Percentiles rank a stretch among this genome's conserved stretches.
These are phyloP conservation scores for Bovichtus diacanthus DNA, from an alignment of 2,797 vertebrate species.

Conservation along the genomic window DNA sequence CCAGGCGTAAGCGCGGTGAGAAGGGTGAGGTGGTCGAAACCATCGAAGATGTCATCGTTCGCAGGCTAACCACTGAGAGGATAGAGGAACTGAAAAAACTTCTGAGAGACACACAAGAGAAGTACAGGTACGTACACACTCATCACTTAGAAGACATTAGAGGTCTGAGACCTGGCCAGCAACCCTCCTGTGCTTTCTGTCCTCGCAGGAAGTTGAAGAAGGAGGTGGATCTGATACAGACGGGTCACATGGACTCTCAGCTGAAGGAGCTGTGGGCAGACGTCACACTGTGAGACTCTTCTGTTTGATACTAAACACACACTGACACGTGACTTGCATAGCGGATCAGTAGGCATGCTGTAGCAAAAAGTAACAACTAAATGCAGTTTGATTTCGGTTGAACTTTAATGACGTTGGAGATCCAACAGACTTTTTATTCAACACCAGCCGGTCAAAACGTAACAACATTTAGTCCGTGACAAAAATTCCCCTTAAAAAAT, in stretches of 20 bases:
- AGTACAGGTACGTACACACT: conserved; percentile 90
- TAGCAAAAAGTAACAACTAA: neutral
- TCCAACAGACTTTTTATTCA: neutral
- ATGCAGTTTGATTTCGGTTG: neutral
- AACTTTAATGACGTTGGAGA: neutral
- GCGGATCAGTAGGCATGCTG: neutral
- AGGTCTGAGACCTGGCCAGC: neutral
- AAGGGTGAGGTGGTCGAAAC: conserved; percentile 99
- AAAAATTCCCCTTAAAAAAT: neutral
- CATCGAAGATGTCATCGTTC: conserved; percentile 97
- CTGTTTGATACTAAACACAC: neutral
- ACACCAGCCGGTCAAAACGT: neutral
- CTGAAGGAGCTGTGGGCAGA: conserved; percentile 95
- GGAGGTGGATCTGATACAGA: conserved; percentile 96
- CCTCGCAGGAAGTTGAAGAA: conserved; percentile 93
- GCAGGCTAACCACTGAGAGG: conserved; percentile 94
- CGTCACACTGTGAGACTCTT: conserved; percentile 88
- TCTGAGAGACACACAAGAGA: conserved; percentile 96
- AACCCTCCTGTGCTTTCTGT: conserved; percentile 11
- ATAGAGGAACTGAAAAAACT: conserved; percentile 97
- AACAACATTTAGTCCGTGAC: neutral
- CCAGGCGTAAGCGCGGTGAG: conserved; percentile 96
- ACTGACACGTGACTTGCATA: neutral
- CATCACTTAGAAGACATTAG: neutral
- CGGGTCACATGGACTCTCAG: conserved; percentile 94